A percentile compares a stretch with the other conserved stretches of the same genome.
These are phyloP conservation scores for Augochlorella aurata DNA, from an alignment of 2,888 invertebrate species.

Conservation along the genomic window DNA sequence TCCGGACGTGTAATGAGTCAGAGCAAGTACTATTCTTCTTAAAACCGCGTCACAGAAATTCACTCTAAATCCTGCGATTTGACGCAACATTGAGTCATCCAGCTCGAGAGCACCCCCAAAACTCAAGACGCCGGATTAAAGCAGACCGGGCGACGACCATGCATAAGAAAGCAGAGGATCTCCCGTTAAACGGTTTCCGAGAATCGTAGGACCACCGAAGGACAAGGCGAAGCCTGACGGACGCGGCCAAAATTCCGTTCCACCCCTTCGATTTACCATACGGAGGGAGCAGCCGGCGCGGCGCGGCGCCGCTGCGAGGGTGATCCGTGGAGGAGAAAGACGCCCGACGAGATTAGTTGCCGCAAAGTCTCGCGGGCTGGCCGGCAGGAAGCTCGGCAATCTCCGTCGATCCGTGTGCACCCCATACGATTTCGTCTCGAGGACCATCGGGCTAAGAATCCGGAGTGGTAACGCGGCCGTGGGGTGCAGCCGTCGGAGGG, in stretches of 20 bases:
- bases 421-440: constrained; percentile 20
- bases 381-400: constrained; percentile 27
- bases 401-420: constrained; percentile 22
- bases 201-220: too few species aligned
- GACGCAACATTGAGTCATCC: constrained; percentile 10
- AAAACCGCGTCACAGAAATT: too few species aligned
- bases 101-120: neutral
- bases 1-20: too few species aligned
- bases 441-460: constrained; percentile 25
- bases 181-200: too few species aligned
- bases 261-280: too few species aligned
- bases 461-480: neutral
- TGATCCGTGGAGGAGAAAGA: neutral
- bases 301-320: neutral
- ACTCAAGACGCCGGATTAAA: neutral
- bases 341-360: neutral
- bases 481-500: constrained; percentile 19
- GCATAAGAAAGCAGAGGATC: too few species aligned
- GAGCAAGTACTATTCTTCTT: too few species aligned
- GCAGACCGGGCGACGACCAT: neutral
- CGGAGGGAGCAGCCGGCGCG: too few species aligned
- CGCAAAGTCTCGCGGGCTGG: neutral
- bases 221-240: too few species aligned
- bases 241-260: too few species aligned
- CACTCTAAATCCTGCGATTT: neutral